These are phyloP conservation scores for Coryphaenoides rupestris DNA, from an alignment of 2,113 vertebrate genomes.

Conservation along the genomic window DNA sequence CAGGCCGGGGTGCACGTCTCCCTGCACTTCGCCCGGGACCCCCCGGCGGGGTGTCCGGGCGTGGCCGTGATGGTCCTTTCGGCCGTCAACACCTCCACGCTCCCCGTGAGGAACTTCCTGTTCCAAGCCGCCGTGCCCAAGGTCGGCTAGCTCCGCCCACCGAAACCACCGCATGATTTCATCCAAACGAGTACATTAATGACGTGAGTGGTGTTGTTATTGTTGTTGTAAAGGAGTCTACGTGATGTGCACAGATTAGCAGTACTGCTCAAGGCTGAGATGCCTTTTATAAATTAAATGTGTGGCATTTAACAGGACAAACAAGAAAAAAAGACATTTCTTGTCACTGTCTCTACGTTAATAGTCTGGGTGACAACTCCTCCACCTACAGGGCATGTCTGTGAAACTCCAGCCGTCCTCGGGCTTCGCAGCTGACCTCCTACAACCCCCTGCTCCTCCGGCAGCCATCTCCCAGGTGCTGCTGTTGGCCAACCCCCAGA, in stretches of 20 bases:
- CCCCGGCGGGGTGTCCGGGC: conserved; percentile 57
- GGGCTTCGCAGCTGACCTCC: conserved; percentile 72
- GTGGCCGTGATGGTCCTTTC: conserved; percentile 81
- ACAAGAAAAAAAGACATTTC: too few species aligned
- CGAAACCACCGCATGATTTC: not conserved
- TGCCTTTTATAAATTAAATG: too few species aligned
- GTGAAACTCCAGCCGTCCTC: conserved; percentile 83
- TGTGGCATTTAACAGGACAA: too few species aligned
- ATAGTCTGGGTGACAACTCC: not conserved
- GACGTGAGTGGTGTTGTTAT: not conserved
- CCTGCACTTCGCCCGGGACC: conserved; percentile 80
- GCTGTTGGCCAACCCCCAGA: conserved; percentile 81
- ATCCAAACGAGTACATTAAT: not conserved
- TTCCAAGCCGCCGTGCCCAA: conserved; percentile 86
- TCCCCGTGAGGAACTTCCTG: conserved; percentile 70
- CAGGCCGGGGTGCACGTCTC: conserved; percentile 76
- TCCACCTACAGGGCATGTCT: conserved; percentile 71
- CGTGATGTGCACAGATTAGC: too few species aligned
- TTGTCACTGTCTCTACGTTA: too few species aligned
- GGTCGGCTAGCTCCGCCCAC: conserved; percentile 71
- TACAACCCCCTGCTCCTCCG: conserved; percentile 82
- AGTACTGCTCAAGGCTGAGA: too few species aligned
- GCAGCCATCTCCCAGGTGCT: conserved; percentile 81
- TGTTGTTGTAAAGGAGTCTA: not conserved
- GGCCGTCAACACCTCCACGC: conserved; percentile 80